phyloP scores from a whole-genome alignment of 2,797 vertebrate genomes.

The Rhabdomys pumilio region DNA sequence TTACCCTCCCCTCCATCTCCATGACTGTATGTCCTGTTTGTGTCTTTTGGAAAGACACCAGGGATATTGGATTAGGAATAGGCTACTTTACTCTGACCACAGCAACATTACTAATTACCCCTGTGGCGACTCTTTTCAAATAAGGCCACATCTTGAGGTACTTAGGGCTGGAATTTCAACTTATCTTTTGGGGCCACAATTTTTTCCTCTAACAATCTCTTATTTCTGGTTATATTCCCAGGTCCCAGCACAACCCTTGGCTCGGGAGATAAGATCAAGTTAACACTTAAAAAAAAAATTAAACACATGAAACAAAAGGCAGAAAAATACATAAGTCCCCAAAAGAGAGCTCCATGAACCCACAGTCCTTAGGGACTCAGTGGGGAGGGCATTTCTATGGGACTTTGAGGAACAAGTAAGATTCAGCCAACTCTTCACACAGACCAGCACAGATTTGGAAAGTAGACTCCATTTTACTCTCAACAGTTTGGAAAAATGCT shows the following conservation, averaged over 20 bases:
- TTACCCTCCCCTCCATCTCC: neutral
- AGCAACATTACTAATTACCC: neutral
- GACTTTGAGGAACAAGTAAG: conserved; percentile 42
- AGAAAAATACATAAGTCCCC: neutral
- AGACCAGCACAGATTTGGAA: neutral
- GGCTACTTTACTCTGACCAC: neutral
- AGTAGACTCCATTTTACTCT: neutral
- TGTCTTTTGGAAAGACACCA: neutral
- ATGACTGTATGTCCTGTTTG: neutral
- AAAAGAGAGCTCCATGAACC: neutral
- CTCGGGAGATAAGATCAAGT: conserved; percentile 27
- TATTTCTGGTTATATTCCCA: neutral
- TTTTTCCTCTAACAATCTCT: neutral
- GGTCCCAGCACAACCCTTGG: neutral
- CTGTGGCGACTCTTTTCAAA: neutral
- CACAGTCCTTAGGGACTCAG: too few species aligned
- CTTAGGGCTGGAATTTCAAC: neutral
- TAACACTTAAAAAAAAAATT: neutral
- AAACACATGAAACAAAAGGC: conserved; percentile 1
- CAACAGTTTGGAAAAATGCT: neutral
- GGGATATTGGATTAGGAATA: neutral
- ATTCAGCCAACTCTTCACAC: neutral
- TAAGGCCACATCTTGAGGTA: conserved; percentile 2
- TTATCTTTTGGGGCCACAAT: neutral
- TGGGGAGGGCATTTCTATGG: neutral